Evolutionary conservation across 2,113 vertebrate genomes (phyloP).

Genomic region (Felis chaus): DNA sequence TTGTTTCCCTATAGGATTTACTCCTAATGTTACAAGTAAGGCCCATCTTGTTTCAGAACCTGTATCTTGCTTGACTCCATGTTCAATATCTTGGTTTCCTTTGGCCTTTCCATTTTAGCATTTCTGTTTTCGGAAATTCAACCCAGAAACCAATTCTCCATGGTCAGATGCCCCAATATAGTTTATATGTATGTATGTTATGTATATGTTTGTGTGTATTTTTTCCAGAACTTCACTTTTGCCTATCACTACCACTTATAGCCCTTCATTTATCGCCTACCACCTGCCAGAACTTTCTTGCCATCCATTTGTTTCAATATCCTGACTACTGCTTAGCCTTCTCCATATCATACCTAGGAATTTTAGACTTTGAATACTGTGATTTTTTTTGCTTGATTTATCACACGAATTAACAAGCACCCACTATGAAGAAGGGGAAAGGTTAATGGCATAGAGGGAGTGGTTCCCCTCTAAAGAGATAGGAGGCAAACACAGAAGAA

Average conservation of each 20-base stretch:
- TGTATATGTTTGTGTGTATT: background rate
- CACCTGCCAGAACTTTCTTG: background rate
- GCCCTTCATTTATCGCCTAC: background rate
- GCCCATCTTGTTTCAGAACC: background rate
- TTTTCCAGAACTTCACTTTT: background rate
- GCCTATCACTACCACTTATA: background rate
- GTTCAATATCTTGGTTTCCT: background rate
- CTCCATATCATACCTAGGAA: background rate
- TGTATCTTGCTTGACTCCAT: background rate
- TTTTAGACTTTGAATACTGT: background rate
- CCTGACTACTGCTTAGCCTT: background rate
- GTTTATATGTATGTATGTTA: background rate
- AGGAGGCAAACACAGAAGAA: background rate
- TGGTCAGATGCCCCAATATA: background rate
- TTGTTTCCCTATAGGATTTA: background rate
- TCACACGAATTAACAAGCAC: background rate
- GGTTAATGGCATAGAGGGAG: background rate
- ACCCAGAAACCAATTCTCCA: background rate
- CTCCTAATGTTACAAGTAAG: background rate
- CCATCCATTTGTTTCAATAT: background rate
- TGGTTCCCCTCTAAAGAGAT: background rate
- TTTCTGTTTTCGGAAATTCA: background rate
- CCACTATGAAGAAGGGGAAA: background rate
- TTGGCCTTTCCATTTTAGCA: background rate
- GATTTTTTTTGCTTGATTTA: background rate